Evolutionary conservation across 2,113 vertebrate species (phyloP).

Genomic region (Leptocoma aspasia): DNA sequence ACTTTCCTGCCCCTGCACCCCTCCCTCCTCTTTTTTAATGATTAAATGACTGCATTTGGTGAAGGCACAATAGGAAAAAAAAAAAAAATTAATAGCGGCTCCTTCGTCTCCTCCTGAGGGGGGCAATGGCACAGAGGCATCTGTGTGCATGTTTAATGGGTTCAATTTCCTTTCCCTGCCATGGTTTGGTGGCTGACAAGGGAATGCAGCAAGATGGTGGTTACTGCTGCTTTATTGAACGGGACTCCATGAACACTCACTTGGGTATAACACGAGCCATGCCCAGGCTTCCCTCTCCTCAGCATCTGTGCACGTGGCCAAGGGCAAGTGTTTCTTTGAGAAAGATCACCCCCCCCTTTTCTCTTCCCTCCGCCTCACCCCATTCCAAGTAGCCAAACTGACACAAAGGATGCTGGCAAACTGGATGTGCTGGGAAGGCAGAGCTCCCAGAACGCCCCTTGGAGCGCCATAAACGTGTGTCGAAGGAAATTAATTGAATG

Average conservation of each 20-base stretch:
- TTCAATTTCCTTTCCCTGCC: slow-evolving; percentile 62
- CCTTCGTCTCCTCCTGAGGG: not conserved
- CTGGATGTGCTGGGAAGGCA: not conserved
- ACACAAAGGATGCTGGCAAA: not conserved
- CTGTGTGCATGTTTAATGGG: slow-evolving; percentile 56
- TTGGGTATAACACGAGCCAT: not conserved
- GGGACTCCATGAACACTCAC: not conserved
- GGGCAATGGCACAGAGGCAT: slow-evolving; percentile 5
- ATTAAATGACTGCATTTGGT: slow-evolving; percentile 16
- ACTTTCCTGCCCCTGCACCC: not conserved
- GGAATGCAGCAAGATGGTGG: slow-evolving; percentile 47
- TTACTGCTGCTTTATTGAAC: slow-evolving; percentile 57
- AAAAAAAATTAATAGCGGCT: not conserved
- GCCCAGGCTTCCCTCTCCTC: not conserved
- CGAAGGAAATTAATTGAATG: slow-evolving; percentile 59
- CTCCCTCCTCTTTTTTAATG: not conserved
- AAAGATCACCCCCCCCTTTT: not conserved
- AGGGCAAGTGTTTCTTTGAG: not conserved
- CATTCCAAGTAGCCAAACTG: not conserved
- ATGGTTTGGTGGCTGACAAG: slow-evolving; percentile 42
- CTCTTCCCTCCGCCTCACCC: not conserved
- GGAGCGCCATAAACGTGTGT: not conserved
- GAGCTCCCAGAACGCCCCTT: not conserved
- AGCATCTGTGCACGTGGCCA: not conserved
- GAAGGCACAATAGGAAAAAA: not conserved